A percentile compares a stretch with the other conserved stretches of the same genome.
Conservation (phyloP, 2,888 invertebrate genomes). For the Oscheius sp. region DNA sequence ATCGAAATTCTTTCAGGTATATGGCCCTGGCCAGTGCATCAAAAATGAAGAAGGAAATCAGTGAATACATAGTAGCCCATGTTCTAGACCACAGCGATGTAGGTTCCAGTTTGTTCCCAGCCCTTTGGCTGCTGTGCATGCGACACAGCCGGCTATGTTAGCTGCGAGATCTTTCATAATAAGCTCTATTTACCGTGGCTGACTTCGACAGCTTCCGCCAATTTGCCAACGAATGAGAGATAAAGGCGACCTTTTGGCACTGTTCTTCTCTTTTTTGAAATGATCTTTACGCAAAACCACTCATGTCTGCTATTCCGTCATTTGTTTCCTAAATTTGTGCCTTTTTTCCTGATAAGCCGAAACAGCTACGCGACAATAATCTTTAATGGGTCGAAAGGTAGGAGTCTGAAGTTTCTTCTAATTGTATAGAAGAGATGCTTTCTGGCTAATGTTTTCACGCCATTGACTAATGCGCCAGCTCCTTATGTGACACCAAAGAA, state of each 20-base stretch:
- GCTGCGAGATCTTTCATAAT: constrained; percentile 12
- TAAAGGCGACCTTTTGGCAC: too few relatives aligned
- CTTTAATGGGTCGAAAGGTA: too few relatives aligned
- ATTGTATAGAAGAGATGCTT: too few relatives aligned
- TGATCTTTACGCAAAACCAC: too few relatives aligned
- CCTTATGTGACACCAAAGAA: constrained; percentile 89
- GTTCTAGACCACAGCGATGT: constrained; percentile 49
- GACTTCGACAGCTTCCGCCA: constrained; percentile 24
- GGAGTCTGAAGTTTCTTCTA: too few relatives aligned
- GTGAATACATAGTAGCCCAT: constrained; percentile 47
- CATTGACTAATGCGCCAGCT: constrained; percentile 77
- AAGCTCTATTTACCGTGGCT: constrained; percentile 28
- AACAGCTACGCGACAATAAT: too few relatives aligned
- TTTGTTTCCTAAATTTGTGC: too few relatives aligned
- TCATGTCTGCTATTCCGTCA: too few relatives aligned
- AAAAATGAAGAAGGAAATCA: constrained; percentile 39
- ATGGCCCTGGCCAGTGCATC: constrained; percentile 12
- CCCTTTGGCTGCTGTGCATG: not conserved
- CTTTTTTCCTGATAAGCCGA: too few relatives aligned
- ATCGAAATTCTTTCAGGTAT: not conserved
- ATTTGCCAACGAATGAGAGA: not conserved
- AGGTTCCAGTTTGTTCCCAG: constrained; percentile 1
- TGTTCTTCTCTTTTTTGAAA: too few relatives aligned
- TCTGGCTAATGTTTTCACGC: too few relatives aligned
- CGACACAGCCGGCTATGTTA: not conserved